phyloP scores from a whole-genome alignment of 2,888 invertebrate genomes.

The Endotricha flammealis region DNA sequence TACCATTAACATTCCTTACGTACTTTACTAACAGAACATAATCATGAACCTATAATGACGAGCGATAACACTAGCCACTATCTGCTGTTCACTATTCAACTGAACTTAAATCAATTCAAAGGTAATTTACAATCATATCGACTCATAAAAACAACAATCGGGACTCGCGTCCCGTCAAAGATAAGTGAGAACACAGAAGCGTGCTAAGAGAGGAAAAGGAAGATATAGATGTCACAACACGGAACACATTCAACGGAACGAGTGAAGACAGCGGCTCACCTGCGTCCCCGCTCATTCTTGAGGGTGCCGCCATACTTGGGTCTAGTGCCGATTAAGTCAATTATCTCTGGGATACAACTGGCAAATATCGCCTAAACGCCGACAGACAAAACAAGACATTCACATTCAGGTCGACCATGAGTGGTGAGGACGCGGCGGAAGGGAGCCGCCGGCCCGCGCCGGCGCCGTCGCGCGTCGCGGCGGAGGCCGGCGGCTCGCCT shows the following conservation, averaged over 20 bases:
- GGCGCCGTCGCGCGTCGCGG: slow-evolving; percentile 28
- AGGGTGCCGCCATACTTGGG: slow-evolving; percentile 99
- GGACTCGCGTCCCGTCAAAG: slow-evolving; percentile 74
- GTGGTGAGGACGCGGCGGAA: slow-evolving; percentile 35
- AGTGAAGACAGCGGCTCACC: slow-evolving; percentile 90
- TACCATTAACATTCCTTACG: slow-evolving; percentile 73
- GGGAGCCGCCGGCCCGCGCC: slow-evolving; percentile 37
- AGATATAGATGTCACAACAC: slow-evolving; percentile 76
- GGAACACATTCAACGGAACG: slow-evolving; percentile 80
- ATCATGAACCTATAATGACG: slow-evolving; percentile 74
- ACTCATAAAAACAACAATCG: slow-evolving; percentile 74
- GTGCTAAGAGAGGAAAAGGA: slow-evolving; percentile 79
- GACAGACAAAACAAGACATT: slow-evolving; percentile 81
- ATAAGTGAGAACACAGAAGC: slow-evolving; percentile 80
- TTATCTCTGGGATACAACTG: slow-evolving; percentile 99
- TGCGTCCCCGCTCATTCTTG: slow-evolving; percentile 99
- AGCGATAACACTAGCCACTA: slow-evolving; percentile 78
- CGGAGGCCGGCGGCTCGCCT: slow-evolving; percentile 27
- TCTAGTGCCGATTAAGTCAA: slow-evolving; percentile 99
- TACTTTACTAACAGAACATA: slow-evolving; percentile 75
- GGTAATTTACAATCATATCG: slow-evolving; percentile 73
- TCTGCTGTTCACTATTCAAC: slow-evolving; percentile 76
- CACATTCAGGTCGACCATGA: slow-evolving; percentile 67
- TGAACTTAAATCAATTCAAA: slow-evolving; percentile 72
- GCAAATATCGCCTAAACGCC: slow-evolving; percentile 99